Conservation (phyloP, 2,113 vertebrate species). For the Rhea pennata region DNA sequence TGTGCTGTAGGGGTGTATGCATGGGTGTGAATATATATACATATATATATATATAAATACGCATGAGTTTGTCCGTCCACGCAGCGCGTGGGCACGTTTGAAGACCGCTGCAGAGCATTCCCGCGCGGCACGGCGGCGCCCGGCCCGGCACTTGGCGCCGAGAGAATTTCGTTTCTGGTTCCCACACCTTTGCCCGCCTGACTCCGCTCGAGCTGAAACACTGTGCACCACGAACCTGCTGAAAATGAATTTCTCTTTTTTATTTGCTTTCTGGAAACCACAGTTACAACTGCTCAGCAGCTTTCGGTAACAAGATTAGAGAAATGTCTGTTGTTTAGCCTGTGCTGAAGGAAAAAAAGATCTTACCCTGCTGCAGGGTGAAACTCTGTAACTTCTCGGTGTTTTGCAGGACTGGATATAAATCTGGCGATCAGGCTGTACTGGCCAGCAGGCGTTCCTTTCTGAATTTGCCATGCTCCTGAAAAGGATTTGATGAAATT, state of each 20-base stretch:
- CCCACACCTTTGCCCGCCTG: background rate
- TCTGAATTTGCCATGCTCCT: background rate
- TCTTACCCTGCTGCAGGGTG: background rate
- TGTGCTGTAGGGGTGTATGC: background rate
- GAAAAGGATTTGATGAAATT: background rate
- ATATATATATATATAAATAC: background rate
- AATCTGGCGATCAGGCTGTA: background rate
- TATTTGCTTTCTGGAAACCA: background rate
- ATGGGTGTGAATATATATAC: rapidly evolving
- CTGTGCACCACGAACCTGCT: background rate
- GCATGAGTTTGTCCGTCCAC: too few relatives aligned
- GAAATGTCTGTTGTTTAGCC: background rate
- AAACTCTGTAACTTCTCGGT: background rate
- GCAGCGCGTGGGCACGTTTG: background rate
- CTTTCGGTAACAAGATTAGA: slow-evolving; percentile 10
- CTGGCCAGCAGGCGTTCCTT: background rate
- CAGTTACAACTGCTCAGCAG: background rate
- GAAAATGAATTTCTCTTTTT: slow-evolving; percentile 6
- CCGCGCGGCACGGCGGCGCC: background rate
- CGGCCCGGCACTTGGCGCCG: rapidly evolving
- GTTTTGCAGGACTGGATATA: background rate
- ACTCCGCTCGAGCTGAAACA: background rate
- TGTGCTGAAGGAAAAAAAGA: background rate
- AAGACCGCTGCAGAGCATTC: background rate
- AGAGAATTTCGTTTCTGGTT: background rate